Evolutionary conservation across 2,113 vertebrate species (phyloP), one percentile per base, ranked within the genome.

Genomic region (Oreotragus oreotragus): DNA sequence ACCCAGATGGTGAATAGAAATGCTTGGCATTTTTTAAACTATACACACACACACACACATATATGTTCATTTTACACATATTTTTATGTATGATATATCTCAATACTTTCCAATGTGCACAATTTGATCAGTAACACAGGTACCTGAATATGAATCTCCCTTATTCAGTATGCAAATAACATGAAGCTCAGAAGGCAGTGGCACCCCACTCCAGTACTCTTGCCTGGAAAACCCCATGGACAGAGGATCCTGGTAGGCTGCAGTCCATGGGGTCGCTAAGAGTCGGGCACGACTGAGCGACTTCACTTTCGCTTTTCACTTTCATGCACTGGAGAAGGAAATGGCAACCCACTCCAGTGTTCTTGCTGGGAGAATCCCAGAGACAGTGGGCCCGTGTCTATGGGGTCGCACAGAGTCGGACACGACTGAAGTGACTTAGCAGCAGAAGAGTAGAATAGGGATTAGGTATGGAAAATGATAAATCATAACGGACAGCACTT

Each of bases 91-190:
- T 16, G 51, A 27, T 64, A 5, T 23, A 53, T 53, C 55, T 47
- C 73, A 39, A 85, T 25, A 64, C 28, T 21, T 51, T 86, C n/a
- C 57, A 64, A 43, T 83, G 45, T 47, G 53, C 3, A 49, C 17
- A 86, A 49, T 11, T 94, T 4, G 36, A 45, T 94, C 84, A 62
- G 45, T 55, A 92, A n/a, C 55, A 77, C 4, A 81, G 25, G 36
- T 60, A 51, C 28, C 23, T 64, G n/a, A 80, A 60, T 73, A 80
- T 9, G 6, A 84, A 85, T 57, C 21, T 79, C 57, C 12, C 12
- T 92, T 66, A 92, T 70, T 94, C 28, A 36, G 23, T 97, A 43
- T 84, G 45, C 9, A 98, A 84, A 66, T 57, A 91, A 77, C 28
- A 66, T 17, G 8, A 81, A 89, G 19, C 12, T 84, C 28, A 57